Base-by-base conservation (phyloP, 2,113 vertebrate genomes). In the Bucco capensis region DNA sequence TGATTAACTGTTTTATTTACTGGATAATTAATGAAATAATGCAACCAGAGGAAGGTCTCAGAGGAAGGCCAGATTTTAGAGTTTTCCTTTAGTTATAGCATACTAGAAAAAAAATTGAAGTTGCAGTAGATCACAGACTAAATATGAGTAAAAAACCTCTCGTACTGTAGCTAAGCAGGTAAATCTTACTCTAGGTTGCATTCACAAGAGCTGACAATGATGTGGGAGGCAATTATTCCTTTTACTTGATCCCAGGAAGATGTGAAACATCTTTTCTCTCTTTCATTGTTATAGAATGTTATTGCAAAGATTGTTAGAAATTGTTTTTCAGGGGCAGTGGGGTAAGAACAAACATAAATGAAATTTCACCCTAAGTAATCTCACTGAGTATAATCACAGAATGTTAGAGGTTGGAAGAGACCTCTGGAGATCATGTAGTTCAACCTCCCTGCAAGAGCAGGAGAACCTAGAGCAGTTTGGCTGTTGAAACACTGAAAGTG, bases 211-310 rank as follows among this genome's bases (percentile, higher is more conserved):
- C 66, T 87, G 75, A 75, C 50, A 75, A 47, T 82, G 19, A 58
- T 75, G 92, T 89, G 54, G 62, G 85, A 87, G 62, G 71, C 47
- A 91, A 92, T 89, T 87, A 85, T 75, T 71, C 85, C 71, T 91
- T 91, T 53, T 54, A 56, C 44, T 67, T 89, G 35, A 87, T 78
- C 54, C 49, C 62, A 49, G 40, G 49, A 78, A 76, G 54, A 73
- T 8, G 5, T 74, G 53, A 87, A 87, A 65, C 19, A 57, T n/a
- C 50, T 89, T 87, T 91, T 82, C 53, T 87, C 33, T 21, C 27
- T 91, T 79, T 49, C 1, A 0, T 60, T 87, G 24, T 24, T 82
- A 19, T 49, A 60, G 74, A 82, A 84, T 31, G 10, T 70, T 81
- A 82, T 58, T 70, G 37, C 24, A 87, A 73, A 89, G 24, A 69